A percentile compares a stretch with the other conserved stretches of the same genome.
Conservation (phyloP, 2,888 invertebrate species). For the Lasioglossum malachurum region DNA sequence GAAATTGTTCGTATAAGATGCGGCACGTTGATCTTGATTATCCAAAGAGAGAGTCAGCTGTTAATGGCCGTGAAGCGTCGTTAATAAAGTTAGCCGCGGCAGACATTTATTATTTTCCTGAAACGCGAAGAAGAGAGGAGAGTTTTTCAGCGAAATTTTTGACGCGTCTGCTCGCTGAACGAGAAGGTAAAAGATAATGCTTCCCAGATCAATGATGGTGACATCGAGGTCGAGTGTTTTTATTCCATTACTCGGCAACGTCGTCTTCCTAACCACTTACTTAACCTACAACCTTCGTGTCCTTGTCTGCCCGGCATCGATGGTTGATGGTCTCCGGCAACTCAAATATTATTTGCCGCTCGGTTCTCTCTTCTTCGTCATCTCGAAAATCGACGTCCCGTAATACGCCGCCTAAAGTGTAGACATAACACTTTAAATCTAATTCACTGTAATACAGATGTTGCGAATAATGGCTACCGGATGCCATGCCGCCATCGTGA, state of each 20-base stretch:
- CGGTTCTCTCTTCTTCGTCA: slow-evolving; percentile 49
- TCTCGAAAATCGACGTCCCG: slow-evolving; percentile 33
- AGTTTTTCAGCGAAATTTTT: slow-evolving; percentile 47
- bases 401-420: slow-evolving; percentile 42
- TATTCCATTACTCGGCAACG: slow-evolving; percentile 81
- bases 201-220: slow-evolving; percentile 60
- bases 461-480: slow-evolving; percentile 41
- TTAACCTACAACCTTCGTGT: slow-evolving; percentile 75
- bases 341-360: slow-evolving; percentile 81
- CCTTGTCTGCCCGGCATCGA: slow-evolving; percentile 61
- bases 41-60: not conserved
- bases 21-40: not conserved
- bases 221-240: slow-evolving; percentile 83
- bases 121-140: not conserved
- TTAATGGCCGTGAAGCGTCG: not conserved
- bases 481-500: not conserved
- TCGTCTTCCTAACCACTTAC: slow-evolving; percentile 83
- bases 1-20: not conserved
- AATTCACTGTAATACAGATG: slow-evolving; percentile 52
- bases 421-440: slow-evolving; percentile 50
- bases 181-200: slow-evolving; percentile 59
- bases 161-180: slow-evolving; percentile 40
- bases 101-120: slow-evolving; percentile 37
- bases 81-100: slow-evolving; percentile 18
- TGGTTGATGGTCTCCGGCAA: slow-evolving; percentile 76